Evolutionary conservation across 2,797 vertebrate species (phyloP).

Genomic region (Harpagifer antarcticus): DNA sequence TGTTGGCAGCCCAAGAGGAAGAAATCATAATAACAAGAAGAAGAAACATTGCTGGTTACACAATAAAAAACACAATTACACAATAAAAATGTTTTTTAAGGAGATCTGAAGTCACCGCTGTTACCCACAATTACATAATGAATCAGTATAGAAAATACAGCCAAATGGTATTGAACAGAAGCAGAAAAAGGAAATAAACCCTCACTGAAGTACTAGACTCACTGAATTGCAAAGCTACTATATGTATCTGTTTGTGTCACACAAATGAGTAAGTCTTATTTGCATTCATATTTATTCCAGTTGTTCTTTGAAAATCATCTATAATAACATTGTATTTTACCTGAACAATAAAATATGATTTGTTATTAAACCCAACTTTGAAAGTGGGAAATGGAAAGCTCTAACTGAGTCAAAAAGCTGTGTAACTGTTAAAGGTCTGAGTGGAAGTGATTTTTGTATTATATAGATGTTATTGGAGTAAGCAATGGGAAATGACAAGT

Average conservation of each 20-base stretch:
- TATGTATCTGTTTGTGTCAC: not conserved
- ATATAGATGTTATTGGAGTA: not conserved
- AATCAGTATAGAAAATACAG: no score
- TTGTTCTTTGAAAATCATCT: not conserved
- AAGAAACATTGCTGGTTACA: no score
- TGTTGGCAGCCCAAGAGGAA: no score
- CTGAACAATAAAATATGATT: not conserved
- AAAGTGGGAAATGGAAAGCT: not conserved
- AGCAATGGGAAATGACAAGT: not conserved
- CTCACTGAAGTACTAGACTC: not conserved
- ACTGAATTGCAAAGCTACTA: not conserved
- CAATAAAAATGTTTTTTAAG: no score
- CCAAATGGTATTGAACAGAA: no score
- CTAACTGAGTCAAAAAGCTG: not conserved
- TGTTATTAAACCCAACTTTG: not conserved
- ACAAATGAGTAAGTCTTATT: not conserved
- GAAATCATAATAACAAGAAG: no score
- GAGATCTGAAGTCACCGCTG: no score
- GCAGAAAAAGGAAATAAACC: not conserved
- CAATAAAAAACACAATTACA: no score
- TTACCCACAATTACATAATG: no score
- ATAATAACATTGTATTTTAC: no score
- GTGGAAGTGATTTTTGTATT: not conserved
- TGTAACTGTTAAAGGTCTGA: not conserved
- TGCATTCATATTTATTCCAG: not conserved